These are phyloP conservation scores for Ondatra zibethicus DNA, from an alignment of 2,113 vertebrate species.

Conservation along the genomic window DNA sequence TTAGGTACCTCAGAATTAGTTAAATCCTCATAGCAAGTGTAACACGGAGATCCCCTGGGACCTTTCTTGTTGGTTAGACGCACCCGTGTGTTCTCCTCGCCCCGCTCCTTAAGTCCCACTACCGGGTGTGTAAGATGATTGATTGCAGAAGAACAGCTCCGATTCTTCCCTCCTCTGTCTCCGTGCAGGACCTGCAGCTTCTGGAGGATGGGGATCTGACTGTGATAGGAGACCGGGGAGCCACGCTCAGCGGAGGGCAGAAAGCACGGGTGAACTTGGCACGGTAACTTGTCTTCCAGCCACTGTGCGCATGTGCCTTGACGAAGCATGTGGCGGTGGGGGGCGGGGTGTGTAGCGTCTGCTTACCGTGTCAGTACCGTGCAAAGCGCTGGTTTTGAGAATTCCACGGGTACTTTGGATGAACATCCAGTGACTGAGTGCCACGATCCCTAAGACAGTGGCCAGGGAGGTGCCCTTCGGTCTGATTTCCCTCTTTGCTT, in stretches of 20 bases:
- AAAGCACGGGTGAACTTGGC: constrained; percentile 96
- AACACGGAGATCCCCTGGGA: too few species aligned
- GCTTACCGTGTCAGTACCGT: fast-evolving
- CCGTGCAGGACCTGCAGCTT: constrained; percentile 92
- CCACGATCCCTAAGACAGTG: neutral
- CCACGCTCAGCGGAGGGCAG: constrained; percentile 96
- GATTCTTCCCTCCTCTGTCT: neutral
- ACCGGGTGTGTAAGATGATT: neutral
- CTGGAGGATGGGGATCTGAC: constrained; percentile 93
- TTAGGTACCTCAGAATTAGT: neutral
- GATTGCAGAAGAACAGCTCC: neutral
- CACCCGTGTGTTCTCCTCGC: fast-evolving
- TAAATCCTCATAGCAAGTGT: neutral
- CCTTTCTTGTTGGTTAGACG: neutral
- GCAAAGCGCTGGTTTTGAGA: fast-evolving
- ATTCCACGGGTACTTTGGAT: fast-evolving
- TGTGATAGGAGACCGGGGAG: constrained; percentile 94
- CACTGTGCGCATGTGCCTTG: neutral
- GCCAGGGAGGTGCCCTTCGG: fast-evolving
- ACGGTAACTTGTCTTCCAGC: constrained; percentile 82
- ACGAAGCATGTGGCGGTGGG: fast-evolving
- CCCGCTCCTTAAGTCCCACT: neutral
- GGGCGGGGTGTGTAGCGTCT: fast-evolving
- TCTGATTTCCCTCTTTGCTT: neutral
- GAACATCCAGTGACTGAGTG: neutral